These are phyloP conservation scores for Aphaenogaster floridana DNA, from an alignment of 1,140 invertebrate species.

Conservation along the genomic window DNA sequence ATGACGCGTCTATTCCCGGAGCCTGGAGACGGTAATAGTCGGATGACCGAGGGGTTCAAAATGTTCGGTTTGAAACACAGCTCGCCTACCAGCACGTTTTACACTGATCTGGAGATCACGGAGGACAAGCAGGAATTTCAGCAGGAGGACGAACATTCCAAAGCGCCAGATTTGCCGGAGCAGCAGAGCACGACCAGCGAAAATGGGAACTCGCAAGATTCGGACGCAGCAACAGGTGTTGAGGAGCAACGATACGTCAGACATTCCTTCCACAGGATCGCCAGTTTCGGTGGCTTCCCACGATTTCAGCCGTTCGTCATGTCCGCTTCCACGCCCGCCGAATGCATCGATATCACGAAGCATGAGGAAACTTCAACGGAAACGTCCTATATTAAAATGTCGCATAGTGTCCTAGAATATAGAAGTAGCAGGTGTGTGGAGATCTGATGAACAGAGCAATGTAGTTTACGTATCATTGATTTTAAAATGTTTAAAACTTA, in stretches of 20 bases:
- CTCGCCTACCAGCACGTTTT: slow-evolving; percentile 83
- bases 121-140: slow-evolving; percentile 70
- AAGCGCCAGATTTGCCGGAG: slow-evolving; percentile 76
- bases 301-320: slow-evolving; percentile 84
- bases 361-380: slow-evolving; percentile 79
- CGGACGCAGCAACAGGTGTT: slow-evolving; percentile 76
- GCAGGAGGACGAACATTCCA: slow-evolving; percentile 64
- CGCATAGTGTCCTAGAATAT: slow-evolving; percentile 84
- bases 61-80: slow-evolving; percentile 84
- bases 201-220: slow-evolving; percentile 83
- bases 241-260: slow-evolving; percentile 80
- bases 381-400: slow-evolving; percentile 82
- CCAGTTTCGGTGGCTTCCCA: slow-evolving; percentile 83
- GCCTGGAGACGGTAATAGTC: slow-evolving; percentile 78
- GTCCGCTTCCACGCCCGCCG: slow-evolving; percentile 80
- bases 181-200: slow-evolving; percentile 78
- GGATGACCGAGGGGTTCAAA: slow-evolving; percentile 76
- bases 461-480: background rate
- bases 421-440: slow-evolving; percentile 82
- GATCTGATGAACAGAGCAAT: background rate
- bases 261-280: slow-evolving; percentile 83
- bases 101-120: slow-evolving; percentile 81
- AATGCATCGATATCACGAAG: slow-evolving; percentile 73
- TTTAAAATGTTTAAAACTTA: background rate
- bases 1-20: slow-evolving; percentile 81